Conservation (phyloP, 2,113 vertebrate genomes). For the Prietella phreatophila region DNA sequence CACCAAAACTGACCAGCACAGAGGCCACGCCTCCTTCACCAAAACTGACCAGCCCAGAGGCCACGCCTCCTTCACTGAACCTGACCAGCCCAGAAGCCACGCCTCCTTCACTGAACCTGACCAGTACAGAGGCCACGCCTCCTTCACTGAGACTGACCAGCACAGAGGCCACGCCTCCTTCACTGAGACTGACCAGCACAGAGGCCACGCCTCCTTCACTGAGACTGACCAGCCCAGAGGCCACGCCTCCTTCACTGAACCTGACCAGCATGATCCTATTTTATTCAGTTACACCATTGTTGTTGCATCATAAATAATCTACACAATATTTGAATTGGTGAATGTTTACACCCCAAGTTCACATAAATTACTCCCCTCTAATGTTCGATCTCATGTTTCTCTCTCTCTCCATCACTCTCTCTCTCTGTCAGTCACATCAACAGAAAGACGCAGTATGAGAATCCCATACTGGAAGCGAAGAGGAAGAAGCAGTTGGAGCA, state of each 20-base stretch:
- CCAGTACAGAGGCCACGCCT: no score
- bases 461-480: slow-evolving; percentile 95
- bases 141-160: background rate
- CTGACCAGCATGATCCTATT: background rate
- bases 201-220: background rate
- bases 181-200: no score
- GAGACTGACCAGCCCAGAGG: background rate
- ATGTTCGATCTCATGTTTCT: background rate
- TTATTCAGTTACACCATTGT: background rate
- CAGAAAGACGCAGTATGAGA: slow-evolving; percentile 98
- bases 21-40: no score
- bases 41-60: no score
- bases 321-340: background rate
- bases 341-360: background rate
- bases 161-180: background rate
- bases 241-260: background rate
- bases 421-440: slow-evolving; percentile 88
- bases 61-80: no score
- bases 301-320: background rate
- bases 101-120: no score
- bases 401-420: background rate
- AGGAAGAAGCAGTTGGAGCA: slow-evolving; percentile 92
- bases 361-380: background rate
- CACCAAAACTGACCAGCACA: no score
- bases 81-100: no score